Evolutionary conservation across 2,888 invertebrate genomes (phyloP).

Genomic region (Plagiodera versicolora): DNA sequence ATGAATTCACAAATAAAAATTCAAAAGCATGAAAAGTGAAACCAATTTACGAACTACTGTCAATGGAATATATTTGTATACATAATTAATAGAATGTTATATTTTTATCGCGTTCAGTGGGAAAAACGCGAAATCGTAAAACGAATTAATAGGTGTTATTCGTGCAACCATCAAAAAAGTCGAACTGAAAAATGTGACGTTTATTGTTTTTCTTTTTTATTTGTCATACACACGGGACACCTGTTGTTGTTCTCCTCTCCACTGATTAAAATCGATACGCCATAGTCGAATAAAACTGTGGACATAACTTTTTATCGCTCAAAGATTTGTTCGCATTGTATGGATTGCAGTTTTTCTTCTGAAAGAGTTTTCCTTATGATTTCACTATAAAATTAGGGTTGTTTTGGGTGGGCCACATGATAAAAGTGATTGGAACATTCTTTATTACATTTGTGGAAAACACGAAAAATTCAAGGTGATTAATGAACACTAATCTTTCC

Average conservation of each 20-base stretch:
- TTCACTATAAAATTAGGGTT: too few relatives aligned
- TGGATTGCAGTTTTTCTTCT: too few relatives aligned
- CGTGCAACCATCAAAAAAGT: conserved; percentile 47
- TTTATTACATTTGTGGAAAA: too few relatives aligned
- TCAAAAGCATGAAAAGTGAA: conserved; percentile 4
- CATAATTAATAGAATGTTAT: conserved; percentile 46
- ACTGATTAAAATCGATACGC: conserved; percentile 50
- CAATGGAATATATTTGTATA: conserved; percentile 38
- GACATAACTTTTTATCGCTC: too few relatives aligned
- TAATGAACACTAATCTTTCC: too few relatives aligned
- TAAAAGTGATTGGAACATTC: too few relatives aligned
- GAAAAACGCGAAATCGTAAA: conserved; percentile 48
- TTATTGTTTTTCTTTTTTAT: conserved; percentile 45
- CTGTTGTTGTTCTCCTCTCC: conserved; percentile 46
- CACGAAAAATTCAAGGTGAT: too few relatives aligned
- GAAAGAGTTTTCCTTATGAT: too few relatives aligned
- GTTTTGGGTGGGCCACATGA: too few relatives aligned
- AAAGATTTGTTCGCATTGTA: too few relatives aligned
- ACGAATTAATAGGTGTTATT: conserved; percentile 55
- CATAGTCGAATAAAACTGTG: neutral
- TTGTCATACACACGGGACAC: conserved; percentile 39
- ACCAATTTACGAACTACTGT: conserved; percentile 17
- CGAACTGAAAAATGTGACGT: conserved; percentile 42
- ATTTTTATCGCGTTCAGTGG: conserved; percentile 47
- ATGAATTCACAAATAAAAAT: conserved; percentile 1